phyloP scores from a whole-genome alignment of 2,113 vertebrate genomes.

The Penelope pileata region DNA sequence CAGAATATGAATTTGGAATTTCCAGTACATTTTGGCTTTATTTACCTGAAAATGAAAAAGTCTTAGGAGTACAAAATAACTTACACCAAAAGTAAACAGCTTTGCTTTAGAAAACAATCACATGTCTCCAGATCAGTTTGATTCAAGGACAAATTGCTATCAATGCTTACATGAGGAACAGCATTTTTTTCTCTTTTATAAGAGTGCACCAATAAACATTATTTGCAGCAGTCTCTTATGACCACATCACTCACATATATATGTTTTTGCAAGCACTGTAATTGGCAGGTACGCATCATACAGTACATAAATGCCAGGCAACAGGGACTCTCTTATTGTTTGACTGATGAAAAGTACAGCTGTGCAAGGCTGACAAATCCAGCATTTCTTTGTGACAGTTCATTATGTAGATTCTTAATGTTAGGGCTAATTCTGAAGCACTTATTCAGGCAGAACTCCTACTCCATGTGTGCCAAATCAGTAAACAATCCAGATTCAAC shows the following conservation, averaged over 20 bases:
- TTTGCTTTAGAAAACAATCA: neutral
- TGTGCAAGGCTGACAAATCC: slow-evolving; percentile 18
- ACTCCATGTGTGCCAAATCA: neutral
- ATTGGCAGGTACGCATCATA: neutral
- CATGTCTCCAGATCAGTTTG: neutral
- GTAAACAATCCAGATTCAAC: neutral
- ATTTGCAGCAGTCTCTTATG: neutral
- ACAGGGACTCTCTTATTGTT: neutral
- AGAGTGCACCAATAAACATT: neutral
- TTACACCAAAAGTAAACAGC: neutral
- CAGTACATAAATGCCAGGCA: slow-evolving; percentile 9
- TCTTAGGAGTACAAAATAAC: neutral
- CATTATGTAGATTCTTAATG: slow-evolving; percentile 15
- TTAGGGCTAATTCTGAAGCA: neutral
- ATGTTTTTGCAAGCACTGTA: neutral
- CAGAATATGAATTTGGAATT: neutral
- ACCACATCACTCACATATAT: neutral
- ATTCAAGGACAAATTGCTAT: neutral
- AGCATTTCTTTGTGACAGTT: slow-evolving; percentile 28
- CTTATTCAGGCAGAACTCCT: neutral
- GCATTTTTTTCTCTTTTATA: neutral
- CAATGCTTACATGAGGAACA: neutral
- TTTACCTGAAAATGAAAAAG: neutral
- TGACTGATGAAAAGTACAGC: slow-evolving; percentile 11
- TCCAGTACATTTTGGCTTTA: neutral